A percentile compares a stretch with the other conserved stretches of the same genome.
Evolutionary conservation across 1,140 invertebrate species (phyloP).

Genomic region (Arctopsyche grandis): DNA sequence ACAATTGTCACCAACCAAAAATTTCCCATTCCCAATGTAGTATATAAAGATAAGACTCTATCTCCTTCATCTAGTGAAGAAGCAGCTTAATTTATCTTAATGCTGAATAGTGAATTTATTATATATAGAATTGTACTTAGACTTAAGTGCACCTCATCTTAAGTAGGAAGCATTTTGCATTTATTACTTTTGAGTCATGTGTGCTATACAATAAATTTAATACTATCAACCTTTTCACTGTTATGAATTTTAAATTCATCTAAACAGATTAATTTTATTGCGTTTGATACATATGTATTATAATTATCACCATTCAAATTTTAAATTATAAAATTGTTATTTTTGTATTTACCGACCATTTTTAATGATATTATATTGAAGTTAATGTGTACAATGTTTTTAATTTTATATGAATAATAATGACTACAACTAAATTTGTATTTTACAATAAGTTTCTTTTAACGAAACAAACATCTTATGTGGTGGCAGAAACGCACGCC

Average conservation of each 20-base stretch:
- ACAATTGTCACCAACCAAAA: conserved; percentile 55
- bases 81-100: conserved; percentile 46
- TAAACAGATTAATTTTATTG: too few relatives aligned
- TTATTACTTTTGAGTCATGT: conserved; percentile 23
- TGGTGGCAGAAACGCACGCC: not conserved
- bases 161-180: conserved; percentile 30
- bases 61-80: conserved; percentile 48
- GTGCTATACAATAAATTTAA: conserved; percentile 20
- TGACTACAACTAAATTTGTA: too few relatives aligned
- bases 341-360: not conserved
- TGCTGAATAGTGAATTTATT: conserved; percentile 46
- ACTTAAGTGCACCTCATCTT: conserved; percentile 29
- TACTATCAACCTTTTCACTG: conserved; percentile 25
- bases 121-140: conserved; percentile 29
- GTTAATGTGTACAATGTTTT: not conserved
- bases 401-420: not conserved
- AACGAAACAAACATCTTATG: too few relatives aligned
- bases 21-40: conserved; percentile 49
- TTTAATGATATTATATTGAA: not conserved
- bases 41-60: conserved; percentile 50
- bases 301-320: too few relatives aligned
- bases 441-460: too few relatives aligned
- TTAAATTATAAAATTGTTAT: too few relatives aligned
- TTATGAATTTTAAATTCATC: not conserved
- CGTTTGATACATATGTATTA: not conserved